These are phyloP conservation scores for Toxotes jaculatrix DNA, from an alignment of 2,113 vertebrate species.

Conservation along the genomic window DNA sequence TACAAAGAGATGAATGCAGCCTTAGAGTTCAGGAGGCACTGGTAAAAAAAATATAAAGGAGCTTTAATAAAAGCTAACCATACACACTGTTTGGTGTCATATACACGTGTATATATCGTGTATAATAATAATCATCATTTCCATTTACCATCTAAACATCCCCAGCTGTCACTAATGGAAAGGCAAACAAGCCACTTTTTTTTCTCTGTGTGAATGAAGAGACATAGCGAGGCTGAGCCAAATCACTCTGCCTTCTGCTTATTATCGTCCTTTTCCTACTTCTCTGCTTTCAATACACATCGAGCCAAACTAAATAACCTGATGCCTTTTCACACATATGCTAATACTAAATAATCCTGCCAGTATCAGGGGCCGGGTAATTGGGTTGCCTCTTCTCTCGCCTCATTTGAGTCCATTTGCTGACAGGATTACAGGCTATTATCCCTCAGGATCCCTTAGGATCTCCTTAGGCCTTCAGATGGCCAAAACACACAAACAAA, in stretches of 20 bases:
- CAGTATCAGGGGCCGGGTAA: slow-evolving; percentile 79
- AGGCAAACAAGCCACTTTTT: slow-evolving; percentile 57
- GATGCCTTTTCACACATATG: slow-evolving; percentile 84
- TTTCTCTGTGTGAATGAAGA: slow-evolving; percentile 54
- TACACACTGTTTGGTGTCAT: slow-evolving; percentile 5
- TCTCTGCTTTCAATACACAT: slow-evolving; percentile 68
- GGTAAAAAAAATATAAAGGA: neutral
- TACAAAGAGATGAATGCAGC: neutral
- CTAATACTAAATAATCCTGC: slow-evolving; percentile 84
- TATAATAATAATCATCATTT: slow-evolving; percentile 47
- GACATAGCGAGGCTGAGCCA: slow-evolving; percentile 42
- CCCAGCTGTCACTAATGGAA: slow-evolving; percentile 68
- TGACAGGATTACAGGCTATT: slow-evolving; percentile 82
- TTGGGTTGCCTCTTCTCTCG: slow-evolving; percentile 80
- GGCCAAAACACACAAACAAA: slow-evolving; percentile 78
- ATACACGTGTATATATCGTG: slow-evolving; percentile 27
- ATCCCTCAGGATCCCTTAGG: slow-evolving; percentile 75
- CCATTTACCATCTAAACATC: slow-evolving; percentile 57
- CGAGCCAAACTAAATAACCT: slow-evolving; percentile 74
- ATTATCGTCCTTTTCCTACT: slow-evolving; percentile 69
- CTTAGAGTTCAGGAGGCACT: neutral
- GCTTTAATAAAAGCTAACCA: slow-evolving; percentile 3
- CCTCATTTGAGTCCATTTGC: slow-evolving; percentile 83
- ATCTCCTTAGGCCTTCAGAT: slow-evolving; percentile 79
- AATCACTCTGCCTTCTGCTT: slow-evolving; percentile 74